These are phyloP conservation scores for Catamblyrhynchus diadema DNA, from an alignment of 2,797 vertebrate species.

Conservation along the genomic window DNA sequence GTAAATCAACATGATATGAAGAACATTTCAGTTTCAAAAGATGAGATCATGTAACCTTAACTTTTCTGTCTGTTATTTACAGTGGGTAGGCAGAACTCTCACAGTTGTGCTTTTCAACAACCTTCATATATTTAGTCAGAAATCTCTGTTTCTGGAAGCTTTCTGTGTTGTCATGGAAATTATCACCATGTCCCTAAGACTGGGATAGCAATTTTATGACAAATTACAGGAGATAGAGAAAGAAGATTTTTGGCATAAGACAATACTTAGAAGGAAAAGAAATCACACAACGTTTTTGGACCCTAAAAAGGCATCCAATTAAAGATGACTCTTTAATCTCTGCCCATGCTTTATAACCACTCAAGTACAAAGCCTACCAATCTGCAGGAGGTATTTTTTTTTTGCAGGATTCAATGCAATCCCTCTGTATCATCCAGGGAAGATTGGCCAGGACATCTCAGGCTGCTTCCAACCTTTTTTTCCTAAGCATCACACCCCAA, in stretches of 20 bases:
- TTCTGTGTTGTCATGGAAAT: conserved; percentile 62
- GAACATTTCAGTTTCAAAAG: background rate
- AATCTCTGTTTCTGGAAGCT: conserved; percentile 44
- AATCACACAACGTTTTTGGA: background rate
- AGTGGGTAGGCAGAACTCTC: background rate
- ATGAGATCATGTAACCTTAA: background rate
- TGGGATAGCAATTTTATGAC: conserved; percentile 40
- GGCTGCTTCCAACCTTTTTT: background rate
- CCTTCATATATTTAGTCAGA: conserved; percentile 21
- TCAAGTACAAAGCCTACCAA: background rate
- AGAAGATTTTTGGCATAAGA: conserved; percentile 7
- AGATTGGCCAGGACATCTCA: background rate
- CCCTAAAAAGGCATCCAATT: conserved; percentile 16
- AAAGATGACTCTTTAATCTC: background rate
- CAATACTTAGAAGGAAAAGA: background rate
- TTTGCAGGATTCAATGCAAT: background rate
- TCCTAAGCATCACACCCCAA: background rate
- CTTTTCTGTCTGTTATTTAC: background rate
- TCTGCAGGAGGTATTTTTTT: background rate
- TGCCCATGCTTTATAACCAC: background rate
- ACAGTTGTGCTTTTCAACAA: conserved; percentile 22
- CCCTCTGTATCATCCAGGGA: background rate
- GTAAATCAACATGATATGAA: background rate
- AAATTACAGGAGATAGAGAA: conserved; percentile 24
- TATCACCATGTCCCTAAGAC: conserved; percentile 36